Base-by-base conservation (phyloP, 2,797 vertebrate genomes). In the Helostoma temminkii region DNA sequence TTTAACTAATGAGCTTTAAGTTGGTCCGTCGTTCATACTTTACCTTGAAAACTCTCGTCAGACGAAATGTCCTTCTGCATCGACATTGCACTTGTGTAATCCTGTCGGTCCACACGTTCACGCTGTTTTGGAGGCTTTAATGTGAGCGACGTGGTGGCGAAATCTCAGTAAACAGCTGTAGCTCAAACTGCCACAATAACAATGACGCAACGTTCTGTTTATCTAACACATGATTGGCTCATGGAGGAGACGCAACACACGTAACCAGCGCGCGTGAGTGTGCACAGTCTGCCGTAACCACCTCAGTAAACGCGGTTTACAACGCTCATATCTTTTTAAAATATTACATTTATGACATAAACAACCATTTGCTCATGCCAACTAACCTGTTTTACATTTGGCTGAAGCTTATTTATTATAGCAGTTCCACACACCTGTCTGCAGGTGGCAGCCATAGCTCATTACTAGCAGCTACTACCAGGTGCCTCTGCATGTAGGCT, bases 41-140 rank as follows among this genome's bases (percentile, higher is more conserved):
- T 88, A 95, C 94, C 94, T 90, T 95, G 94, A 47, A 95, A 77
- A 78, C 88, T 93, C 46, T 93, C 93, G 52, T 94, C 92, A 9
- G 90, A 75, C 1, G 84, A 73, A 25, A 47, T 45, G 37, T 91
- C 90, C 76, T 87, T 91, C 5, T 88, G 88, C 19, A 74, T 80
- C 55, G 93, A 93, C 93, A 94, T 93, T 5, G 26, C 83, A 3
- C 6, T 18, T 26, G 3, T 57, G 2, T 10, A 8, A 3, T 30
- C 30, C 36, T 16, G 21, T 5, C 2, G n/a, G 12, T 65, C 15
- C 36, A 8, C 34, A 28, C 24, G 30, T 74, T 36, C 21, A 11
- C 30, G 25, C 37, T 3, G 45, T 46, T 71, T 45, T 45, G n/a
- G 16, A 39, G 5, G 26, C 12, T 47, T 39, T 30, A 46, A 55